A percentile compares a stretch with the other conserved stretches of the same genome.
Conservation (phyloP, 2,113 vertebrate genomes). For the Dasyurus viverrinus region DNA sequence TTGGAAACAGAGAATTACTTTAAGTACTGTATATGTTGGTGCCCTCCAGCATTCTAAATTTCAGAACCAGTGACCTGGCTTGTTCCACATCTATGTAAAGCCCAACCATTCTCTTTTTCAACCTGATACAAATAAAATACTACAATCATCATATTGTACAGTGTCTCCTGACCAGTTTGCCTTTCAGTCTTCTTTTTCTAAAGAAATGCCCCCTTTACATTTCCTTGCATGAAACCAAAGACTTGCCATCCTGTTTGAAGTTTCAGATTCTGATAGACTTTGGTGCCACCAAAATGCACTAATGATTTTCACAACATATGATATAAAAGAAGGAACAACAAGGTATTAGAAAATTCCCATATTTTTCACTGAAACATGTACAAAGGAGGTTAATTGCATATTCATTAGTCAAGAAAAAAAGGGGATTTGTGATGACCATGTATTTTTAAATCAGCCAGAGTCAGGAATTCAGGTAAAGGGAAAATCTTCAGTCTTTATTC, state of each 20-base stretch:
- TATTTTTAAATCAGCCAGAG: too few species aligned
- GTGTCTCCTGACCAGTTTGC: neutral
- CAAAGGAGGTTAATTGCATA: too few species aligned
- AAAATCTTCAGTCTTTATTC: too few species aligned
- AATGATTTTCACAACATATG: conserved; percentile 7
- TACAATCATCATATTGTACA: neutral
- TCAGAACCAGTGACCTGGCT: neutral
- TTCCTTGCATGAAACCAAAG: conserved; percentile 5
- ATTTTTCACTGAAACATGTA: too few species aligned
- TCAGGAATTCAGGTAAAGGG: too few species aligned
- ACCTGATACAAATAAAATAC: neutral
- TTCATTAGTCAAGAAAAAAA: too few species aligned
- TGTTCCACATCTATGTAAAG: neutral
- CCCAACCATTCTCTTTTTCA: conserved; percentile 10
- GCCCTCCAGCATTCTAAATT: conserved; percentile 34
- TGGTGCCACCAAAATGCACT: neutral
- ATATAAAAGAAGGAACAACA: conserved; percentile 47
- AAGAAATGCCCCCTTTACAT: conserved; percentile 25
- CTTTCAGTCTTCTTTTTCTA: neutral
- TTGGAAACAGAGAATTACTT: conserved; percentile 21
- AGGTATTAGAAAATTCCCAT: conserved; percentile 9
- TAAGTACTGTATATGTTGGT: conserved; percentile 12
- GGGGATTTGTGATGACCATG: too few species aligned
- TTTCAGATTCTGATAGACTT: conserved; percentile 1
- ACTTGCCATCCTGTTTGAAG: neutral